Base-by-base conservation (phyloP, 2,888 invertebrate genomes). In the Habrosyne pyritoides region DNA sequence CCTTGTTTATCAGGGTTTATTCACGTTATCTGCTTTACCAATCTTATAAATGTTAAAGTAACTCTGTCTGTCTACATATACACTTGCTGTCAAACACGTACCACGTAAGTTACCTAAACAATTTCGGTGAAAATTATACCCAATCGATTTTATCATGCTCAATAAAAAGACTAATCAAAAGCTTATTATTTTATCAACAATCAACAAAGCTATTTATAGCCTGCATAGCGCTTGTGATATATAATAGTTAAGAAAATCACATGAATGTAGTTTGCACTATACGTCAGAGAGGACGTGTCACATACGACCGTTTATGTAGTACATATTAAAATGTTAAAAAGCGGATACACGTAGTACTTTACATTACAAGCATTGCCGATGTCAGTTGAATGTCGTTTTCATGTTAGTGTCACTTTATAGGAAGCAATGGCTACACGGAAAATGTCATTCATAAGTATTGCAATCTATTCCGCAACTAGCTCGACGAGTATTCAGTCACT, bases 1-100 rank as follows among this genome's bases (percentile, higher is more conserved):
- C 89, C 84, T 85, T 86, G 87, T 90, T 89, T 89, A 86, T 86
- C 81, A 75, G 70, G 26, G 71, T 78, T 81, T 85, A 78, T 81
- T 79, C 33, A 33, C n/a, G 6, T 42, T 2, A 18, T 42, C 42
- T 2, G 14, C 14, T 5, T 42, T 18, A 18, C 42, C n/a, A 24
- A 24, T 18, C 18, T 42, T 42, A 7, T 24, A 24, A 24, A 24
- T n/a, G 7, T 18, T 14, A 42, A 42, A 42, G 8, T 33, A 3
- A 33, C 14, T 42, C 18, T 5, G 2, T 30, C 12, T n/a, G n/a
- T n/a, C n/a, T n/a, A n/a, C n/a, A n/a, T n/a, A n/a, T n/a, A n/a
- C n/a, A n/a, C n/a, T n/a, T n/a, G n/a, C n/a, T n/a, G n/a, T n/a
- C n/a, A n/a, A n/a, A 28, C 10, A 8, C 4, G 28, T 28, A 28